Evolutionary conservation across 2,797 vertebrate species (phyloP).

Genomic region (Gallinago solitaria): DNA sequence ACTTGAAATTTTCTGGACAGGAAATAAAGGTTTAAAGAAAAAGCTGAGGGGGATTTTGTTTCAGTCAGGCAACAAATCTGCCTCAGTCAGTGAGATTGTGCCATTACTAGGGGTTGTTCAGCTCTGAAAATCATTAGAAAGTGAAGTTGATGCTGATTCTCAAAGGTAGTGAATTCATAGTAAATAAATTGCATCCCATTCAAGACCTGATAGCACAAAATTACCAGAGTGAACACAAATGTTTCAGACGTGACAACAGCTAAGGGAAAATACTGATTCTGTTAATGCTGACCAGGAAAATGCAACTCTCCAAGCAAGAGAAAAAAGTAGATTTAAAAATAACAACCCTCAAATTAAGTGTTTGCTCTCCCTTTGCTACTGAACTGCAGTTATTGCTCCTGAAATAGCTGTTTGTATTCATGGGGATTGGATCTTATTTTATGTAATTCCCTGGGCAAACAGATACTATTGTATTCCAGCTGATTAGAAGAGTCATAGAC

Average conservation of each 20-base stretch:
- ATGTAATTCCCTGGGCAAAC: conserved; percentile 13
- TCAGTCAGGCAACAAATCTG: background rate
- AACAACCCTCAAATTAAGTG: background rate
- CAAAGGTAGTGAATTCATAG: background rate
- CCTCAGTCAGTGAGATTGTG: background rate
- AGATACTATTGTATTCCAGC: background rate
- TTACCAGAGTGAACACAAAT: background rate
- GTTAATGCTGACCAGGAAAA: background rate
- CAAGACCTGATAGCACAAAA: background rate
- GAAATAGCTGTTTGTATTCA: conserved; percentile 38
- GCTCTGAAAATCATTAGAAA: background rate
- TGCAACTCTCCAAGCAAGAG: background rate
- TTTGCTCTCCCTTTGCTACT: conserved; percentile 24
- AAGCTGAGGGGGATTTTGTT: background rate
- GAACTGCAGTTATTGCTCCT: background rate
- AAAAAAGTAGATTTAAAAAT: background rate
- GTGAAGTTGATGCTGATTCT: background rate
- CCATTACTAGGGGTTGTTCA: background rate
- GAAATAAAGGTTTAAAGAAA: background rate
- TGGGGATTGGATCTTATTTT: conserved; percentile 23
- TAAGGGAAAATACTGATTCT: background rate
- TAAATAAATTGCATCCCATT: background rate
- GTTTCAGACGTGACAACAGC: background rate
- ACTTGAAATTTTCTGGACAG: background rate
- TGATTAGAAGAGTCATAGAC: background rate